A percentile compares a stretch with the other conserved stretches of the same genome.
Evolutionary conservation across 2,888 invertebrate species (phyloP).

Genomic region (Chirona hameri): DNA sequence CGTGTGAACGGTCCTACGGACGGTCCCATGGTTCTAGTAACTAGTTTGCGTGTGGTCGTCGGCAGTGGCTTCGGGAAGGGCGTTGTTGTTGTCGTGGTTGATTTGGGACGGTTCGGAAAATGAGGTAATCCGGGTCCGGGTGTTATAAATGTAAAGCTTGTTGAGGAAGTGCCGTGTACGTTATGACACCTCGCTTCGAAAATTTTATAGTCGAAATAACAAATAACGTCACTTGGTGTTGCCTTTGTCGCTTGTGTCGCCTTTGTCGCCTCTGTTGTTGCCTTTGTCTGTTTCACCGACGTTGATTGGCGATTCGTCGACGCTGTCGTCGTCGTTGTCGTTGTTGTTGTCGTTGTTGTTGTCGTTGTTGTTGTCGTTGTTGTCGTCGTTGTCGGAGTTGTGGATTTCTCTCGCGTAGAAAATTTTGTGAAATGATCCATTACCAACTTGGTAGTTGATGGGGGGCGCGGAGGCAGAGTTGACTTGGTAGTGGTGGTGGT

Average conservation of each 20-base stretch:
- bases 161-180: background rate
- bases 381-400: background rate
- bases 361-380: background rate
- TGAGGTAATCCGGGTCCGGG: too few relatives aligned
- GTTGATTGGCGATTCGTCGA: too few relatives aligned
- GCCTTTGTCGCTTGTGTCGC: too few relatives aligned
- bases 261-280: too few relatives aligned
- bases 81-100: background rate
- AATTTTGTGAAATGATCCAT: too few relatives aligned
- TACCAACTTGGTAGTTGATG: too few relatives aligned
- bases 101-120: too few relatives aligned
- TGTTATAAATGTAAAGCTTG: background rate
- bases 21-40: background rate
- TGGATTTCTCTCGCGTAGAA: background rate
- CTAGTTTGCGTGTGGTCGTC: background rate
- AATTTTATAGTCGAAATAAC: too few relatives aligned
- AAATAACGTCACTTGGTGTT: too few relatives aligned
- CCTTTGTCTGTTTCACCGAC: too few relatives aligned
- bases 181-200: too few relatives aligned
- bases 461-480: background rate
- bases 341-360: background rate
- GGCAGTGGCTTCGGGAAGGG: background rate
- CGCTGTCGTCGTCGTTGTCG: background rate
- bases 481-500: background rate
- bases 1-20: background rate